A percentile compares a stretch with the other conserved stretches of the same genome.
Evolutionary conservation across 2,113 vertebrate species (phyloP).

Genomic region (Narcine bancroftii): DNA sequence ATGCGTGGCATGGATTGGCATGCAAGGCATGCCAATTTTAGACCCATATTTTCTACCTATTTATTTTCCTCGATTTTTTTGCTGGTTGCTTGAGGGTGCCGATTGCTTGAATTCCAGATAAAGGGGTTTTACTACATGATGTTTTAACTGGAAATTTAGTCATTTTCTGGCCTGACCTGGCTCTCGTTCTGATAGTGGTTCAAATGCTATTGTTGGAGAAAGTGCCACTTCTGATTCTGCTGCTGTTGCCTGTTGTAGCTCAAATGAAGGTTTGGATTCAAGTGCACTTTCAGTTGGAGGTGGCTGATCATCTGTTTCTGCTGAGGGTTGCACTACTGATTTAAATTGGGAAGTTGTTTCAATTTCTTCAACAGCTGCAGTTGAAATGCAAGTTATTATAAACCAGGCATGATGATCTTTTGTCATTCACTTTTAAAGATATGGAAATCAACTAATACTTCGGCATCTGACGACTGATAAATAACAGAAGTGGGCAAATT

Average conservation of each 20-base stretch:
- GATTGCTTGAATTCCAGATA: too few relatives aligned
- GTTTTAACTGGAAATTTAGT: too few relatives aligned
- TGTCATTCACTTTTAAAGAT: neutral
- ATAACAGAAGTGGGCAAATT: neutral
- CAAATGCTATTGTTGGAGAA: neutral
- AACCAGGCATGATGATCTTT: neutral
- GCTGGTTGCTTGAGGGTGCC: neutral
- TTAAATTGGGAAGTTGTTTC: neutral
- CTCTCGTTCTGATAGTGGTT: constrained; percentile 37
- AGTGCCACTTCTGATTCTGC: neutral
- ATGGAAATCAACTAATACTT: neutral
- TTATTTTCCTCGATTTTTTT: neutral
- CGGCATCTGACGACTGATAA: neutral
- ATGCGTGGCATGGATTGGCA: too few relatives aligned
- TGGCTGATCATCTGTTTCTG: constrained; percentile 10
- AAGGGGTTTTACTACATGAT: too few relatives aligned
- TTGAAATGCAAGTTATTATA: neutral
- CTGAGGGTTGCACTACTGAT: neutral
- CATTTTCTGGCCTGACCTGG: constrained; percentile 37
- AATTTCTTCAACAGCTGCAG: neutral
- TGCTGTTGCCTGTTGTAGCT: neutral
- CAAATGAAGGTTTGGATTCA: neutral
- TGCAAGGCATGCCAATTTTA: too few relatives aligned
- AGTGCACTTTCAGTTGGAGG: neutral
- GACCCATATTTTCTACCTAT: too few relatives aligned